phyloP scores from a whole-genome alignment of 2,797 vertebrate genomes.

The Enteromius fasciolatus region DNA sequence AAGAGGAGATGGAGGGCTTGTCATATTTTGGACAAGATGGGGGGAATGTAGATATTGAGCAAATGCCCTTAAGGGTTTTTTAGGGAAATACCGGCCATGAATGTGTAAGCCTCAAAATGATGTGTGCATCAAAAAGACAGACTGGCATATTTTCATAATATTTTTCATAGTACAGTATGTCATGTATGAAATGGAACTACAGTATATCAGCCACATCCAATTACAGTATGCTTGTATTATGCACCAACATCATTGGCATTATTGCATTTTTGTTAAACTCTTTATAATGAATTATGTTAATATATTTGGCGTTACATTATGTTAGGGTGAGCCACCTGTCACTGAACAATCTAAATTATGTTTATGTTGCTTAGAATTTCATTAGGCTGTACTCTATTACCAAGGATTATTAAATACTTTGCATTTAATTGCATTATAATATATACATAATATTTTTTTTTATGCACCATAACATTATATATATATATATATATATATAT shows the following conservation, averaged over 20 bases:
- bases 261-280: not conserved
- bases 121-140: not conserved
- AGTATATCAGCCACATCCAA: not conserved
- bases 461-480: no score
- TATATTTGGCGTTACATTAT: not conserved
- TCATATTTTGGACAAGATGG: constrained; percentile 27
- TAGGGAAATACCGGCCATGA: constrained; percentile 23
- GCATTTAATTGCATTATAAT: not conserved
- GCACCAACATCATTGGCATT: not conserved
- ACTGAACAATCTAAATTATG: not conserved
- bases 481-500: no score
- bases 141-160: constrained; percentile 10
- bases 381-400: not conserved
- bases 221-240: not conserved
- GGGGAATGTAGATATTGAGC: constrained; percentile 9
- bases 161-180: not conserved
- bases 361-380: no score
- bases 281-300: not conserved
- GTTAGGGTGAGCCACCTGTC: not conserved
- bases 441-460: no score
- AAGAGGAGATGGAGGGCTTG: constrained; percentile 27
- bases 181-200: not conserved
- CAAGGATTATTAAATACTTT: not conserved
- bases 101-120: not conserved
- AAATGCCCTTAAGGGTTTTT: not conserved